Conservation (phyloP, 1,140 invertebrate species). For the Matsumurasca onukii region DNA sequence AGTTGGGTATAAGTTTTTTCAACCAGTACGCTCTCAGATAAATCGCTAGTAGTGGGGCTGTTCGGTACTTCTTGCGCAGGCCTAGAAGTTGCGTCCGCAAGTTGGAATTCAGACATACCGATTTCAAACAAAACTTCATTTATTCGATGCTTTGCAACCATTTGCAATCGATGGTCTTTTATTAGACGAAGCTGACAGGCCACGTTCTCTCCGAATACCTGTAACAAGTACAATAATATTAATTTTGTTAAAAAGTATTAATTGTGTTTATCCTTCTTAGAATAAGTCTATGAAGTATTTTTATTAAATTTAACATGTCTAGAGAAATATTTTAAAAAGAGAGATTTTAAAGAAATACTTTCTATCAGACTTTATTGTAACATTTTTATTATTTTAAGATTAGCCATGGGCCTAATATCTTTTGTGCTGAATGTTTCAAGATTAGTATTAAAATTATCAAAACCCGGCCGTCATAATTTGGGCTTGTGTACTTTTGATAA, state of each 20-base stretch:
- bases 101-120: conserved; percentile 15
- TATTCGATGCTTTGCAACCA: conserved; percentile 17
- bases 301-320: not conserved
- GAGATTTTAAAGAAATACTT: no score
- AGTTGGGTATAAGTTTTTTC: no score
- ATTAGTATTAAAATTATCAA: not conserved
- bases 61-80: conserved; percentile 8
- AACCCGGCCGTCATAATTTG: not conserved
- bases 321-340: not conserved
- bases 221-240: conserved; percentile 2
- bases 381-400: not conserved
- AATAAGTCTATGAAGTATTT: conserved; percentile 7
- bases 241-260: conserved; percentile 9
- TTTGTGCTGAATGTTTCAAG: not conserved
- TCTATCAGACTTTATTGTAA: not conserved
- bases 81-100: not conserved
- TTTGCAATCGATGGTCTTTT: conserved; percentile 17
- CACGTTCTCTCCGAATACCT: conserved; percentile 17
- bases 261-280: conserved; percentile 17
- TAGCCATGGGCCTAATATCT: not conserved
- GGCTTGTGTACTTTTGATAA: not conserved
- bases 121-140: no score
- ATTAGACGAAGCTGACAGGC: conserved; percentile 16
- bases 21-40: not conserved
- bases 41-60: conserved; percentile 9